Conservation (phyloP, 1,140 invertebrate genomes). For the Aphaenogaster ashmeadi region DNA sequence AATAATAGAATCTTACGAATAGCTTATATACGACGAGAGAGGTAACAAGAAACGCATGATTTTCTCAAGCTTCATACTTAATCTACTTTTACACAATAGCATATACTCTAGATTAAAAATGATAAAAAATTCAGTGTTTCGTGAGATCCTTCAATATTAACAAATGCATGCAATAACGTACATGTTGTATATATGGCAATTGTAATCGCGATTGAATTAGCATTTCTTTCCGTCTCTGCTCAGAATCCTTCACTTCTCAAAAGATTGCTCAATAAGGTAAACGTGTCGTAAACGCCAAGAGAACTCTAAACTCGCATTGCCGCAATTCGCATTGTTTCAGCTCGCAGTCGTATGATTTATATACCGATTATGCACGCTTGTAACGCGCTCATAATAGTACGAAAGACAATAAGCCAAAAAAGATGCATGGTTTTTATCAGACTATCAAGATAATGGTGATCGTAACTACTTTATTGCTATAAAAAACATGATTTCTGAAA, state of each 20-base stretch:
- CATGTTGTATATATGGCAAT: neutral
- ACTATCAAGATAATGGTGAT: neutral
- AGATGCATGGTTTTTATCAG: neutral
- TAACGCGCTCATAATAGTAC: neutral
- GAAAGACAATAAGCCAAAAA: neutral
- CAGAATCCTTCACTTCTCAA: neutral
- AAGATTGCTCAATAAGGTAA: neutral
- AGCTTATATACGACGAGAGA: neutral
- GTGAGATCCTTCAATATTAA: neutral
- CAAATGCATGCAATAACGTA: neutral
- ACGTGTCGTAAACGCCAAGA: conserved; percentile 1
- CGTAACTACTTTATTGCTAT: neutral
- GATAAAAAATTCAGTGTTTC: neutral
- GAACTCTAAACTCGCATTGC: neutral
- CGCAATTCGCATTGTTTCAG: neutral
- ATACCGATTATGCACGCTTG: neutral
- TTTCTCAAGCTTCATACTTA: conserved; percentile 6
- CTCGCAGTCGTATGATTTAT: conserved; percentile 26
- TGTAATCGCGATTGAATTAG: conserved; percentile 16
- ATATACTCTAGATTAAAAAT: neutral
- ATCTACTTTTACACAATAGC: neutral
- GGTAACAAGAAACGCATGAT: neutral
- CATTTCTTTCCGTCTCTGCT: neutral
- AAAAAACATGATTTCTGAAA: conserved; percentile 24
- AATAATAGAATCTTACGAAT: neutral